phyloP scores from a whole-genome alignment of 2,797 vertebrate species.

The Columba guinea region DNA sequence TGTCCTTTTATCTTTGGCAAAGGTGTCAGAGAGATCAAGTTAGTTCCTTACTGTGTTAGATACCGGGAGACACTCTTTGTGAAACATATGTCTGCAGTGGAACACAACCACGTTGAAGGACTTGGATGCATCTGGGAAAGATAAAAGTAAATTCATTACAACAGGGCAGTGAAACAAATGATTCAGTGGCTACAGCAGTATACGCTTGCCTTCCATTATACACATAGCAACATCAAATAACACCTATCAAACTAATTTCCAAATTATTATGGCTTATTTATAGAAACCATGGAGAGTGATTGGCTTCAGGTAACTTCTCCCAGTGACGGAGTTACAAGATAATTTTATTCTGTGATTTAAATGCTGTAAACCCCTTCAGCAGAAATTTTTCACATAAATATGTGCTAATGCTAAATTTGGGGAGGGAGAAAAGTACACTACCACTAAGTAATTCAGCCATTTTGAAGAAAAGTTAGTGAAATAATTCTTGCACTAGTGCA shows the following conservation, averaged over 20 bases:
- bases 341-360: background rate
- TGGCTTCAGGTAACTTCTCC: background rate
- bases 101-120: constrained; percentile 92
- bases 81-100: constrained; percentile 99
- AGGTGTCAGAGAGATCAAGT: background rate
- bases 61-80: constrained; percentile 93
- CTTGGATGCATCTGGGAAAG: constrained; percentile 88
- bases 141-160: background rate
- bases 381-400: background rate
- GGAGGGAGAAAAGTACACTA: background rate
- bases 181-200: background rate
- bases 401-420: background rate
- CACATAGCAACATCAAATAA: background rate
- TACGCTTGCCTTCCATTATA: background rate
- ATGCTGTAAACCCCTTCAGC: background rate
- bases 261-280: background rate
- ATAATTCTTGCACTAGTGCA: background rate
- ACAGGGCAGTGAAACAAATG: background rate
- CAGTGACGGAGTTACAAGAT: background rate
- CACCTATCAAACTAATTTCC: background rate
- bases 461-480: background rate
- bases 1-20: background rate
- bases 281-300: background rate
- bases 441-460: background rate
- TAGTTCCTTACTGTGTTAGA: constrained; percentile 84